Evolutionary conservation across 2,888 invertebrate species (phyloP), one percentile per base, ranked within the genome.

Genomic region (Papilio gigon): DNA sequence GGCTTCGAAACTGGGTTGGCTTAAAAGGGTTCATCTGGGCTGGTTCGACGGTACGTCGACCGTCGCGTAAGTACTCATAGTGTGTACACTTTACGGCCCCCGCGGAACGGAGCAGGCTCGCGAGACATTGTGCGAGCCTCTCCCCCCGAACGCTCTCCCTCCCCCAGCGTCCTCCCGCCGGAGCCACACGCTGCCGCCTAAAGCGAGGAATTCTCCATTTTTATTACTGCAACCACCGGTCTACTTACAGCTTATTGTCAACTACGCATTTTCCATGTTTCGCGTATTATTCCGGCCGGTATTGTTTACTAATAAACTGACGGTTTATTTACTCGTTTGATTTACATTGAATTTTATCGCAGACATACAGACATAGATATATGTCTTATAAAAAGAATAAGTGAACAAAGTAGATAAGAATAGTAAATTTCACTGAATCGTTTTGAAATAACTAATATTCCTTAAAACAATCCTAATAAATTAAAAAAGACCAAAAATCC

Each of bases 71-170:
- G 78, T 80, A 77, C 81, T 77, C 78, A 81, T 81, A 86, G 83
- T 83, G 82, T 84, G 83, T 86, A 84, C 82, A 83, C 76, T 87
- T 88, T 86, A 87, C 80, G 79, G 78, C 82, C 78, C 73, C 68
- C 62, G 60, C 74, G 76, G 79, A 79, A 77, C 72, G 65, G 78
- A 75, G 77, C 75, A 73, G 72, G 73, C 76, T 73, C 71, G 73
- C 77, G 77, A 83, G 78, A 81, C 78, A 76, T 80, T 79, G 76
- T 75, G 77, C 77, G 71, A 76, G 72, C 74, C 73, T 67, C 71
- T 70, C 64, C 33, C 53, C 65, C 17, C 25, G 47, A 60, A 71
- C 72, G 72, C 70, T 72, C 73, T 63, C 22, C n/a, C 42, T 47
- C 56, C 63, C 27, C 71, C 50, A n/a, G 47, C 60, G 71, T 72